Percentiles rank a stretch among this genome's conserved stretches.
phyloP scores from a whole-genome alignment of 2,113 vertebrate species.

The Oreochromis niloticus region DNA sequence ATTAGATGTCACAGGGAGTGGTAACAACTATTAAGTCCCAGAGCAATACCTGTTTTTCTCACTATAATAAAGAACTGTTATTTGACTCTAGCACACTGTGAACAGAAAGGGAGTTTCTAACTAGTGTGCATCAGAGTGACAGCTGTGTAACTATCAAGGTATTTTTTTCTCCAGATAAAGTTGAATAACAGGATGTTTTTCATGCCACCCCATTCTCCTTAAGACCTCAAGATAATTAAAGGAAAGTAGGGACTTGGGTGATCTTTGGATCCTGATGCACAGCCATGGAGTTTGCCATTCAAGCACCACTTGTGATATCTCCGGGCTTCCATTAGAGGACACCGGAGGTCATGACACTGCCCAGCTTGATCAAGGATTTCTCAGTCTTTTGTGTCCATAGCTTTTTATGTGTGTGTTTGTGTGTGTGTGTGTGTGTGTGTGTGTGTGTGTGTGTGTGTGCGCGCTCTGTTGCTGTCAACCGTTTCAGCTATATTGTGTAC shows the following conservation, averaged over 20 bases:
- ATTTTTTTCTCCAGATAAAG: neutral
- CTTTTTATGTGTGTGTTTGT: neutral
- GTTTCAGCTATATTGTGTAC: neutral
- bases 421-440: neutral
- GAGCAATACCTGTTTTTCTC: neutral
- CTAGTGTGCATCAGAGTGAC: neutral
- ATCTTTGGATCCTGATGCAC: constrained; percentile 40
- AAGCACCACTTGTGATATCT: constrained; percentile 39
- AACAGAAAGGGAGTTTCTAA: neutral
- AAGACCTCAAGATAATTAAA: constrained; percentile 50
- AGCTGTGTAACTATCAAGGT: neutral
- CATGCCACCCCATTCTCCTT: neutral
- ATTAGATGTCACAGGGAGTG: neutral
- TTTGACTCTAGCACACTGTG: neutral
- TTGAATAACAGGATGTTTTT: neutral
- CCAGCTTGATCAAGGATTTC: constrained; percentile 19
- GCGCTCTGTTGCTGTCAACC: neutral
- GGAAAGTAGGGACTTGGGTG: neutral
- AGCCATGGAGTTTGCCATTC: constrained; percentile 13
- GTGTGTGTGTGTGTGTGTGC: neutral
- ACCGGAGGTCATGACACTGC: constrained; percentile 19
- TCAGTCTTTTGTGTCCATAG: constrained; percentile 4
- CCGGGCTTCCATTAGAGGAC: neutral
- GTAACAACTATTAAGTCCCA: neutral
- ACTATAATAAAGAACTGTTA: neutral